These are phyloP conservation scores for Misgurnus anguillicaudatus DNA, from an alignment of 2,113 vertebrate species.

Conservation along the genomic window DNA sequence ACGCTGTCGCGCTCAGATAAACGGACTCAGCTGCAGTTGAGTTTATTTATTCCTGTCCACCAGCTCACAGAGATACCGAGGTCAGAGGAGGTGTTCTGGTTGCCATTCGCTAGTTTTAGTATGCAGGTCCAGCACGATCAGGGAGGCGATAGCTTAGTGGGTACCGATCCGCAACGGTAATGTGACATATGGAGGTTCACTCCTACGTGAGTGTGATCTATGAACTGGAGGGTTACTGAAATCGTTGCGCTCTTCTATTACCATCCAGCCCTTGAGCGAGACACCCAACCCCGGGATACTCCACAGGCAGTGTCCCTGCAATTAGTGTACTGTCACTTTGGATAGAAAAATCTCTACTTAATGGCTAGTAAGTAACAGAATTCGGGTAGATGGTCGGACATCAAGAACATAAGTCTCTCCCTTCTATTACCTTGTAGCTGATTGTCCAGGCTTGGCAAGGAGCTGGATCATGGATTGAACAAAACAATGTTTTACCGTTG, in stretches of 20 bases:
- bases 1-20: constrained; percentile 32
- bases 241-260: constrained; percentile 21
- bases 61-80: constrained; percentile 25
- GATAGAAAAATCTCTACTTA: constrained; percentile 24
- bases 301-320: constrained; percentile 29
- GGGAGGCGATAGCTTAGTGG: constrained; percentile 12
- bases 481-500: background rate
- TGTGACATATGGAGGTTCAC: background rate
- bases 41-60: constrained; percentile 43
- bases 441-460: background rate
- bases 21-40: constrained; percentile 26
- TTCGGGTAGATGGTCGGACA: background rate
- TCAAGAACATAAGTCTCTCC: constrained; percentile 1
- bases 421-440: background rate
- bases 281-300: constrained; percentile 12
- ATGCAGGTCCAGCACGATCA: constrained; percentile 12
- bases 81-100: background rate
- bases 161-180: constrained; percentile 6
- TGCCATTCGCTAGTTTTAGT: constrained; percentile 5
- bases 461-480: background rate
- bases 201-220: constrained; percentile 30
- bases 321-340: constrained; percentile 35
- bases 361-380: constrained; percentile 6
- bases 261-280: constrained; percentile 20
- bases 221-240: constrained; percentile 32